phyloP scores from a whole-genome alignment of 2,113 vertebrate genomes.

The Podarcis cretensis region DNA sequence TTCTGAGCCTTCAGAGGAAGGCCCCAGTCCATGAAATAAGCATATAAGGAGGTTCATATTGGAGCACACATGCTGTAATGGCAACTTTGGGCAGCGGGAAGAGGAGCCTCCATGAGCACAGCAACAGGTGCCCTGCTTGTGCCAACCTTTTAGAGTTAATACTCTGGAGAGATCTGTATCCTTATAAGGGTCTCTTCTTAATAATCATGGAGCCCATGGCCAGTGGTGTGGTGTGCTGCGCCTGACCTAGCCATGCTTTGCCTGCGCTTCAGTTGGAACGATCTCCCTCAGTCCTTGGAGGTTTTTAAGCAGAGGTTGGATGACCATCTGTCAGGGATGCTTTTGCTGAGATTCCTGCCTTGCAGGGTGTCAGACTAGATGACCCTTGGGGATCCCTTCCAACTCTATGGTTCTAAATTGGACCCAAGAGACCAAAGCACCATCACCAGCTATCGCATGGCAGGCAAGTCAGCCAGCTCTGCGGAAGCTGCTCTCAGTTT shows the following conservation, averaged over 20 bases:
- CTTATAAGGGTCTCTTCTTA: background rate
- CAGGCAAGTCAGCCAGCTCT: background rate
- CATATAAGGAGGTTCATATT: background rate
- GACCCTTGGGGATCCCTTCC: too few relatives aligned
- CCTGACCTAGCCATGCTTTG: background rate
- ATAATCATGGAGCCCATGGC: background rate
- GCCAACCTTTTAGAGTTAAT: too few relatives aligned
- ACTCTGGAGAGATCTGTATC: background rate
- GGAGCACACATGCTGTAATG: background rate
- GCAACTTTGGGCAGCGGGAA: background rate
- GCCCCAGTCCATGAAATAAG: background rate
- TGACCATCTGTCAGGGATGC: too few relatives aligned
- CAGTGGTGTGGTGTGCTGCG: background rate
- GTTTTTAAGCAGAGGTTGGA: too few relatives aligned
- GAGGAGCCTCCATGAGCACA: background rate
- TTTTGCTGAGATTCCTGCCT: too few relatives aligned
- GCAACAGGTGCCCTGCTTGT: background rate
- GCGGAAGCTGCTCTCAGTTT: background rate
- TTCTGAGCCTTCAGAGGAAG: background rate
- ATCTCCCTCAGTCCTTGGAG: too few relatives aligned
- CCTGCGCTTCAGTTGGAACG: background rate
- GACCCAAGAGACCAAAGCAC: background rate
- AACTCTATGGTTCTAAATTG: too few relatives aligned
- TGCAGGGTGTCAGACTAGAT: too few relatives aligned
- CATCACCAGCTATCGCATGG: background rate